These are phyloP conservation scores for Capreolus pygargus DNA, from an alignment of 2,113 vertebrate species.

Conservation along the genomic window DNA sequence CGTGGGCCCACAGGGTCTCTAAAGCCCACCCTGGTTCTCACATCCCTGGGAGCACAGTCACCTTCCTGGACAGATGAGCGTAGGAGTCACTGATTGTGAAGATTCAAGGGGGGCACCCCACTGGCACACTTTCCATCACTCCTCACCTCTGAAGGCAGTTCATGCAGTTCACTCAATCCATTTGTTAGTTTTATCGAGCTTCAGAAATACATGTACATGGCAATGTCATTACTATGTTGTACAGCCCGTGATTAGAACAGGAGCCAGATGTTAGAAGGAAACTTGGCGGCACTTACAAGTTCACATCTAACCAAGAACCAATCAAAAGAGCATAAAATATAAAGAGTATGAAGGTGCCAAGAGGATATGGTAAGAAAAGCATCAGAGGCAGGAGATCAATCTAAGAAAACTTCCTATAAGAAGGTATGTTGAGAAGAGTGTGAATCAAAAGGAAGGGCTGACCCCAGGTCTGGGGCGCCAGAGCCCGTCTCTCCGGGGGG, in stretches of 20 bases:
- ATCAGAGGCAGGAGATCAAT: not conserved
- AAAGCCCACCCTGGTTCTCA: not conserved
- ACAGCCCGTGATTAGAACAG: not conserved
- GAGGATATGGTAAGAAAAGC: not conserved
- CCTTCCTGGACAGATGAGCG: not conserved
- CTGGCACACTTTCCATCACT: not conserved
- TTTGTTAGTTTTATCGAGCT: rapidly evolving
- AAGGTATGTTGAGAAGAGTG: not conserved
- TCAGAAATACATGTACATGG: rapidly evolving
- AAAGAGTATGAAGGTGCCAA: not conserved
- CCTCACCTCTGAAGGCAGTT: not conserved
- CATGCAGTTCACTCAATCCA: not conserved
- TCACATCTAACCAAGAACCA: conserved; percentile 1
- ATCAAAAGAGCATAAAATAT: not conserved
- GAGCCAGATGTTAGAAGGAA: not conserved
- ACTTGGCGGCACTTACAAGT: not conserved
- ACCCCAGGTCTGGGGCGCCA: too few relatives aligned
- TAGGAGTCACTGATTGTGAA: not conserved
- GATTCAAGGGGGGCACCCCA: rapidly evolving
- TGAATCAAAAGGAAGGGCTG: not conserved
- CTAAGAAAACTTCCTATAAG: not conserved
- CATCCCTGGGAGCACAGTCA: not conserved
- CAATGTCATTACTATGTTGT: too few relatives aligned
- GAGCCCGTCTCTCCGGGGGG: not conserved
- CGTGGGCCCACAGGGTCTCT: not conserved